Percentiles rank a stretch among this genome's conserved stretches.
Conservation (phyloP, 1,140 invertebrate species). For the Tigriopus japonicus region DNA sequence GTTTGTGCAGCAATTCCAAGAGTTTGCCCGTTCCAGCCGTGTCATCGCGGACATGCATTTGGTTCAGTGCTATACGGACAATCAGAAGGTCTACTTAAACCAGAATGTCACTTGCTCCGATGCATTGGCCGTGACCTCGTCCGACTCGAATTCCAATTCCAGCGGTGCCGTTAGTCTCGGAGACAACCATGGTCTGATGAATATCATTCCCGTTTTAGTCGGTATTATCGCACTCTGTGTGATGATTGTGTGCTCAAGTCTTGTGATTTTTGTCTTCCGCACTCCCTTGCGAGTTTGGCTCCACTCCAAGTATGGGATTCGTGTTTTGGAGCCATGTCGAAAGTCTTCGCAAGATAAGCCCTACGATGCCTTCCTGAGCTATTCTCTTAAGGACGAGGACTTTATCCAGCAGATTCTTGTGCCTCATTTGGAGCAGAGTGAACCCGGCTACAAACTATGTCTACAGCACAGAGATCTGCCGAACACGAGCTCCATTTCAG, state of each 20-base stretch:
- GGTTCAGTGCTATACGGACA: slow-evolving; percentile 3
- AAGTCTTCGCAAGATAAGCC: slow-evolving; percentile 46
- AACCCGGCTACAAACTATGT: slow-evolving; percentile 36
- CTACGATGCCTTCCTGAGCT: slow-evolving; percentile 76
- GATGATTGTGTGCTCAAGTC: slow-evolving; percentile 20
- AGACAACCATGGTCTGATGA: slow-evolving; percentile 21
- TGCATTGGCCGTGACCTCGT: slow-evolving; percentile 43
- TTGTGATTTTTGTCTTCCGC: slow-evolving; percentile 25
- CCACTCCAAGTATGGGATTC: slow-evolving; percentile 32
- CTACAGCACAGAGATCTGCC: slow-evolving; percentile 27
- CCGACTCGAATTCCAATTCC: slow-evolving; percentile 24
- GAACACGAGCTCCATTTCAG: slow-evolving; percentile 58
- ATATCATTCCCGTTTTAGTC: slow-evolving; percentile 30
- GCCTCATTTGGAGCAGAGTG: slow-evolving; percentile 58
- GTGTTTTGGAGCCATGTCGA: slow-evolving; percentile 37
- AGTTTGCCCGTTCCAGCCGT: slow-evolving; percentile 39
- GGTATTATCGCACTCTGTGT: slow-evolving; percentile 20
- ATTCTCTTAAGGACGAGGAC: slow-evolving; percentile 70
- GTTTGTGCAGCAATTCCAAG: slow-evolving; percentile 22
- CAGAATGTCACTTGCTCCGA: slow-evolving; percentile 12
- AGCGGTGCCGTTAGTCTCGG: slow-evolving; percentile 37
- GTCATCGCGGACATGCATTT: slow-evolving; percentile 25
- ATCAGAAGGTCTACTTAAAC: slow-evolving; percentile 12
- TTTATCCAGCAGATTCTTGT: slow-evolving; percentile 68
- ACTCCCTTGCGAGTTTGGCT: slow-evolving; percentile 25